A percentile compares a stretch with the other conserved stretches of the same genome.
phyloP scores from a whole-genome alignment of 2,888 invertebrate genomes.

The Leptopilina myrica region DNA sequence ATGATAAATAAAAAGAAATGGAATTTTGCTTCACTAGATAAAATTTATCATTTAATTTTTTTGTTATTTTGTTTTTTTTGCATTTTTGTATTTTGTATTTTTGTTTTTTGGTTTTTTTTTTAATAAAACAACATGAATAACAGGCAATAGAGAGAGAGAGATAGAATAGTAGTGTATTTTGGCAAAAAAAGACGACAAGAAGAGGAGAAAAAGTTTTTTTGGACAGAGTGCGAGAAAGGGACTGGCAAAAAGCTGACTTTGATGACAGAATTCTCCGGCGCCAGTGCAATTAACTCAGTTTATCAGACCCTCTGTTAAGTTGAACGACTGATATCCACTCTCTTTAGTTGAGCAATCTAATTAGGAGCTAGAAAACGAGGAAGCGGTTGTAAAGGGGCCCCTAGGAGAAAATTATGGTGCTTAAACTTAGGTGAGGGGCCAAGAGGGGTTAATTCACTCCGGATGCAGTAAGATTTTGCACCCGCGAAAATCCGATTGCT shows the following conservation, averaged over 20 bases:
- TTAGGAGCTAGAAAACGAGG: conserved; percentile 41
- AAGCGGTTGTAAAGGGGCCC: conserved; percentile 7
- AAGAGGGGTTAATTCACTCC: conserved; percentile 13
- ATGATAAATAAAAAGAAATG: no score
- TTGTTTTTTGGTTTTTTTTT: no score
- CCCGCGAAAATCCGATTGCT: conserved; percentile 25
- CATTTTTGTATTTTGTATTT: no score
- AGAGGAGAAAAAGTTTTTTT: not conserved
- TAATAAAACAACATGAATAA: conserved; percentile 16
- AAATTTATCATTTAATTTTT: no score
- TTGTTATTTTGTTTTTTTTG: no score
- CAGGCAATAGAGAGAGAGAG: conserved; percentile 6
- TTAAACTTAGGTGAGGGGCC: not conserved
- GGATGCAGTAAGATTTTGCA: conserved; percentile 13
- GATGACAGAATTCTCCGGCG: conserved; percentile 41
- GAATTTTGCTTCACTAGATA: no score
- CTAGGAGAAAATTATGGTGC: conserved; percentile 30
- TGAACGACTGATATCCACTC: conserved; percentile 41
- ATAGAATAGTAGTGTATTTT: not conserved
- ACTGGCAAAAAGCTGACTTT: conserved; percentile 29
- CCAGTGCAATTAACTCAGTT: conserved; percentile 44
- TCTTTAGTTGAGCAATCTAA: conserved; percentile 44
- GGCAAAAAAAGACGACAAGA: not conserved
- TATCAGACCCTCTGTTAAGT: conserved; percentile 40
- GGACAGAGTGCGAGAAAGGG: not conserved